Evolutionary conservation across 2,888 invertebrate genomes (phyloP).

Genomic region (Agonopterix subpropinquella): DNA sequence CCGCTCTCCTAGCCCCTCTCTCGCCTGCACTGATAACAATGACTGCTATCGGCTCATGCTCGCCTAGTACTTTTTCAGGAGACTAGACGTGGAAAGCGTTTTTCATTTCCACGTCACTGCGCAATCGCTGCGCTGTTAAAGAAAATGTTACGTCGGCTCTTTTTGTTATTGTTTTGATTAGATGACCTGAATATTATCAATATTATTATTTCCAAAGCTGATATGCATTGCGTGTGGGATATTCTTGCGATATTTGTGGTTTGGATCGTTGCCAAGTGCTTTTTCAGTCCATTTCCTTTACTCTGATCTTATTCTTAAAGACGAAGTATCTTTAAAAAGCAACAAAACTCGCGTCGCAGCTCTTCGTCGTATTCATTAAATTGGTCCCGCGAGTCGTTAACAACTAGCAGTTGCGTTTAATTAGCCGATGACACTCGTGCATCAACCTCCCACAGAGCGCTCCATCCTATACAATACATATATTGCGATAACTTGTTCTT

Average conservation of each 20-base stretch:
- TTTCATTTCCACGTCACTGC: constrained; percentile 41
- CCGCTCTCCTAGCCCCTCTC: constrained; percentile 22
- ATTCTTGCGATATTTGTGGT: constrained; percentile 15
- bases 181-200: constrained; percentile 15
- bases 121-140: constrained; percentile 4
- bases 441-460: background rate
- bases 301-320: background rate
- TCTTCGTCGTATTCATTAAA: background rate
- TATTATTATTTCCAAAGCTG: constrained; percentile 9
- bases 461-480: too few species aligned
- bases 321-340: too few species aligned
- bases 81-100: constrained; percentile 42
- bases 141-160: too few species aligned
- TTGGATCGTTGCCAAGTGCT: constrained; percentile 22
- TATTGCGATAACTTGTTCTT: background rate
- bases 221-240: constrained; percentile 18
- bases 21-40: constrained; percentile 54
- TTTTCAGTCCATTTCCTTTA: constrained; percentile 2
- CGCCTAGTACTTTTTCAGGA: constrained; percentile 70
- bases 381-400: background rate
- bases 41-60: constrained; percentile 50
- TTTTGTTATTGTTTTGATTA: background rate
- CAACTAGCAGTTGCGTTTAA: background rate
- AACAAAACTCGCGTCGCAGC: too few species aligned
- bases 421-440: constrained; percentile 1